phyloP scores from a whole-genome alignment of 2,113 vertebrate genomes.

The Pterocles orientalis region DNA sequence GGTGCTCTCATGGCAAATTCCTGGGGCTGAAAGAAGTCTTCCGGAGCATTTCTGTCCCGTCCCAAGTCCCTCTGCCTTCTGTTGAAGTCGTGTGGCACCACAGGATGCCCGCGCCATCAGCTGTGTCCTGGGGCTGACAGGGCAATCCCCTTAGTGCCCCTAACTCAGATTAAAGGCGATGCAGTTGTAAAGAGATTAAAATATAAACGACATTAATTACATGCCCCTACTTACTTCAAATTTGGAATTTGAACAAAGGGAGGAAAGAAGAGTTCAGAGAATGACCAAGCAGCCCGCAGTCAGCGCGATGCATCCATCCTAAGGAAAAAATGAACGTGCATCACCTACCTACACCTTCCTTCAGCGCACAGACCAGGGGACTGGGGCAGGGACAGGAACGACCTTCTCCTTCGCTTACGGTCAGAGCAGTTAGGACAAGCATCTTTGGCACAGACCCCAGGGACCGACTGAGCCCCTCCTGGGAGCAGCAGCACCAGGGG shows the following conservation, averaged over 20 bases:
- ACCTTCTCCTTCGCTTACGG: neutral
- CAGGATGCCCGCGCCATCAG: neutral
- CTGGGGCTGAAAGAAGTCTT: neutral
- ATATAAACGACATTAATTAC: neutral
- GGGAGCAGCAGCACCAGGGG: rapidly evolving
- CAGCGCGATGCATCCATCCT: rapidly evolving
- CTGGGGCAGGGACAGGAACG: rapidly evolving
- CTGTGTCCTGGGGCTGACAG: neutral
- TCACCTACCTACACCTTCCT: rapidly evolving
- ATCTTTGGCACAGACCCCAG: rapidly evolving
- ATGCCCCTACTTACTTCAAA: neutral
- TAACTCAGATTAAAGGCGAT: neutral
- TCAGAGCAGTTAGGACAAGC: neutral
- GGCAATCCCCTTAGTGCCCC: neutral
- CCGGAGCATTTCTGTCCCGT: neutral
- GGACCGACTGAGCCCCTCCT: rapidly evolving
- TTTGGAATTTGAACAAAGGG: neutral
- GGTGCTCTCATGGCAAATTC: neutral
- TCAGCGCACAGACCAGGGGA: rapidly evolving
- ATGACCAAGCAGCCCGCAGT: rapidly evolving
- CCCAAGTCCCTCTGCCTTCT: no score
- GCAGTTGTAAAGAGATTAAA: neutral
- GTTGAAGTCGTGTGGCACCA: rapidly evolving
- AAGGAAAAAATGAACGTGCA: rapidly evolving
- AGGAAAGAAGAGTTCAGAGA: neutral